Evolutionary conservation across 2,888 invertebrate species (phyloP).

Genomic region (Allolobophora icterica): DNA sequence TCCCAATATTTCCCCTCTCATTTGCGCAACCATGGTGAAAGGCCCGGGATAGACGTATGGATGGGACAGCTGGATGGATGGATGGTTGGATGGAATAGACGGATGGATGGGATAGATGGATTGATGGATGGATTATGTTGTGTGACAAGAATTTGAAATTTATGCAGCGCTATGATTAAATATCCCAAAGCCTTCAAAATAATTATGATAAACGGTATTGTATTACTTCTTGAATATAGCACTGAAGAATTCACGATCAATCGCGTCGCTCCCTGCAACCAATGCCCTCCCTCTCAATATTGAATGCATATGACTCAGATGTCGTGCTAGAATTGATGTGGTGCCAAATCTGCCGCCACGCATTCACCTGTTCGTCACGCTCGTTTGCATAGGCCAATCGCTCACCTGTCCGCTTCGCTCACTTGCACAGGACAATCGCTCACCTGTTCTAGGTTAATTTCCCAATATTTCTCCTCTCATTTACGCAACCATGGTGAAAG

Average conservation of each 20-base stretch:
- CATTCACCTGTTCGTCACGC: neutral
- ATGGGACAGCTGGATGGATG: no score
- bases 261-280: neutral
- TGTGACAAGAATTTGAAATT: neutral
- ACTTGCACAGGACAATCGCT: no score
- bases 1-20: neutral
- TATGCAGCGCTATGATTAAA: neutral
- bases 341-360: neutral
- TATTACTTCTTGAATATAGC: neutral
- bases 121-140: neutral
- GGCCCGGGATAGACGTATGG: no score
- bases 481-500: neutral
- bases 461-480: neutral
- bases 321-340: neutral
- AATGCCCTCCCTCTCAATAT: neutral
- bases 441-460: neutral
- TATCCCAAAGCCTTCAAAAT: neutral
- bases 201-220: neutral
- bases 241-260: neutral
- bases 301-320: no score
- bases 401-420: neutral
- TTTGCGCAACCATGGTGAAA: slow-evolving; percentile 1
- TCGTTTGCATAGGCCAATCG: neutral
- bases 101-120: neutral
- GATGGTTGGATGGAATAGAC: no score